Percentiles rank a stretch among this genome's conserved stretches.
Evolutionary conservation across 2,113 vertebrate genomes (phyloP).

Genomic region (Passer montanus): DNA sequence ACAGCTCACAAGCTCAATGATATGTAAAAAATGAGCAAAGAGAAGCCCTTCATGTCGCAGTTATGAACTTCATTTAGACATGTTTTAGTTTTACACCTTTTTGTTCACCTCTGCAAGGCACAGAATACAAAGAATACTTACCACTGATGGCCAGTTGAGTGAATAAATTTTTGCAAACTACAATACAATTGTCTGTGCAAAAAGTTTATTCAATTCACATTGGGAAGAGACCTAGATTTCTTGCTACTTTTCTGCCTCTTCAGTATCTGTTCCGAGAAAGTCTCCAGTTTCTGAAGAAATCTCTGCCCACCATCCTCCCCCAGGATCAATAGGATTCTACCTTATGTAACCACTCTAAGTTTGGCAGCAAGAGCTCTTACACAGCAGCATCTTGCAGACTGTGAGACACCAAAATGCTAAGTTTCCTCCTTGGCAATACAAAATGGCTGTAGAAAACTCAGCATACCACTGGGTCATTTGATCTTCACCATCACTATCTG

Average conservation of each 20-base stretch:
- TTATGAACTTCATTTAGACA: not conserved
- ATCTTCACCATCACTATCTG: not conserved
- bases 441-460: not conserved
- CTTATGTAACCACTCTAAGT: not conserved
- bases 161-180: not conserved
- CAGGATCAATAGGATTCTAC: not conserved
- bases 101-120: not conserved
- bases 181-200: not conserved
- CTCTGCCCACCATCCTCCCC: not conserved
- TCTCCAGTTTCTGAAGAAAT: not conserved
- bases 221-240: not conserved
- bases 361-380: not conserved
- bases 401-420: not conserved
- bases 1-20: not conserved
- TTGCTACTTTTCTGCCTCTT: not conserved
- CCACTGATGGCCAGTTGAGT: not conserved
- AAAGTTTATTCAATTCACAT: not conserved
- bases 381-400: not conserved
- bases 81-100: not conserved
- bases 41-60: not conserved
- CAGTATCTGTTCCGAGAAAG: not conserved
- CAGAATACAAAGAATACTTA: not conserved
- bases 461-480: not conserved
- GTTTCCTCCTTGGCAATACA: not conserved
- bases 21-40: not conserved